Percentiles rank a stretch among this genome's conserved stretches.
These are phyloP conservation scores for Corythoichthys intestinalis DNA, from an alignment of 2,113 vertebrate species.

Conservation along the genomic window DNA sequence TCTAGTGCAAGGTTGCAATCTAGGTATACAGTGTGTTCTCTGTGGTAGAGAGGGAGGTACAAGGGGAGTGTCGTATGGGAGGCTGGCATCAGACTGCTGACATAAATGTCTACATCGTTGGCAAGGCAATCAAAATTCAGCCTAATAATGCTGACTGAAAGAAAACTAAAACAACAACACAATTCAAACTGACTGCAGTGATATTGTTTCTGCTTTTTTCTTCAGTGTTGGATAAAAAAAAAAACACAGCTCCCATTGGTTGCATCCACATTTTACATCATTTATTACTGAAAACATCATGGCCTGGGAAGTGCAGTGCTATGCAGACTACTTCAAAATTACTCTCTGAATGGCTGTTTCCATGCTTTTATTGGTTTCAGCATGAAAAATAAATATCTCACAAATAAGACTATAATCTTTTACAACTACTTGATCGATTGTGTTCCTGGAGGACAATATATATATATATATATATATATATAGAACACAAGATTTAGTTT, in stretches of 20 bases:
- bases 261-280: not conserved
- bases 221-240: not conserved
- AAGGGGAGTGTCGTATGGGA: conserved; percentile 19
- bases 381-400: too few relatives aligned
- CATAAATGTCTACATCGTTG: conserved; percentile 45
- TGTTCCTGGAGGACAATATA: not conserved
- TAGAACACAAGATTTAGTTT: not conserved
- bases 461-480: not conserved
- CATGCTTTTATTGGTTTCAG: not conserved
- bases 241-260: not conserved
- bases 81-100: conserved; percentile 55
- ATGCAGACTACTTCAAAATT: not conserved
- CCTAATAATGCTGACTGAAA: conserved; percentile 54
- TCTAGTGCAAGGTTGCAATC: conserved; percentile 39
- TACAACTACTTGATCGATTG: not conserved
- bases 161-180: conserved; percentile 15
- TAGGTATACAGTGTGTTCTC: conserved; percentile 11
- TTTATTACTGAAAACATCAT: not conserved
- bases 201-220: not conserved
- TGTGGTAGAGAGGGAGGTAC: conserved; percentile 16
- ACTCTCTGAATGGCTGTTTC: not conserved
- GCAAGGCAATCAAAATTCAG: conserved; percentile 59
- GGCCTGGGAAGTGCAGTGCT: not conserved
- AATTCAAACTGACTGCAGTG: not conserved
- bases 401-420: too few relatives aligned